A percentile compares a stretch with the other conserved stretches of the same genome.
Conservation (phyloP, 2,113 vertebrate genomes). For the Proterorhinus semilunaris region DNA sequence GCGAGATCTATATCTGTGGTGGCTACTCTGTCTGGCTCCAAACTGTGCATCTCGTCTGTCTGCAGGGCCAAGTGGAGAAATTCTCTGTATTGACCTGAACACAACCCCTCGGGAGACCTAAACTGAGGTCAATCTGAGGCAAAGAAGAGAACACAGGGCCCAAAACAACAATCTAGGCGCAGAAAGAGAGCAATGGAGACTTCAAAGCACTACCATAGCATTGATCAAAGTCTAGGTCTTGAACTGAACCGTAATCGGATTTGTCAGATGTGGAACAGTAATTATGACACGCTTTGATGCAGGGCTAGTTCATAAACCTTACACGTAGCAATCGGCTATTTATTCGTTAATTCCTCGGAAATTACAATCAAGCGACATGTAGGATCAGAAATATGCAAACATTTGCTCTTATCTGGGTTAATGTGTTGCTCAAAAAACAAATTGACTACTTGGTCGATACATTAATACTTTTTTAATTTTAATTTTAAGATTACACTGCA, state of each 20-base stretch:
- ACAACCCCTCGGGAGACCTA: constrained; percentile 13
- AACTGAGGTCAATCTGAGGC: constrained; percentile 53
- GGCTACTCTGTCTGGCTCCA: constrained; percentile 61
- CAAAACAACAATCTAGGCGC: neutral
- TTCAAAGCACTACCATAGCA: constrained; percentile 14
- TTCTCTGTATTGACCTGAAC: constrained; percentile 55
- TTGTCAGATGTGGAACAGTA: constrained; percentile 4
- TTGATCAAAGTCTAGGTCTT: constrained; percentile 9
- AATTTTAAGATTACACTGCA: too few species aligned
- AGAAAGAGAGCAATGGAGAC: neutral
- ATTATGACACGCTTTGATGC: constrained; percentile 2
- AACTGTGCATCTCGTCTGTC: constrained; percentile 37
- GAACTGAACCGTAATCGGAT: neutral
- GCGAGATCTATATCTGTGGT: constrained; percentile 62
- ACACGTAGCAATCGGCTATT: too few species aligned
- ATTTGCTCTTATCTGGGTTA: too few species aligned
- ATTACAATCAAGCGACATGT: neutral
- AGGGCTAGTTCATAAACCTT: constrained; percentile 1
- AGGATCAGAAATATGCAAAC: too few species aligned
- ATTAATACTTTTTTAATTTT: too few species aligned
- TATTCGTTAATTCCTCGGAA: neutral
- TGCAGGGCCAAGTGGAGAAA: constrained; percentile 44
- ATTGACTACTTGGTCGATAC: too few species aligned
- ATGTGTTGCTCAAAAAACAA: too few species aligned
- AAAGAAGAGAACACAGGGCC: constrained; percentile 16